Conservation (phyloP, 1,140 invertebrate genomes). For the Venturia canescens region DNA sequence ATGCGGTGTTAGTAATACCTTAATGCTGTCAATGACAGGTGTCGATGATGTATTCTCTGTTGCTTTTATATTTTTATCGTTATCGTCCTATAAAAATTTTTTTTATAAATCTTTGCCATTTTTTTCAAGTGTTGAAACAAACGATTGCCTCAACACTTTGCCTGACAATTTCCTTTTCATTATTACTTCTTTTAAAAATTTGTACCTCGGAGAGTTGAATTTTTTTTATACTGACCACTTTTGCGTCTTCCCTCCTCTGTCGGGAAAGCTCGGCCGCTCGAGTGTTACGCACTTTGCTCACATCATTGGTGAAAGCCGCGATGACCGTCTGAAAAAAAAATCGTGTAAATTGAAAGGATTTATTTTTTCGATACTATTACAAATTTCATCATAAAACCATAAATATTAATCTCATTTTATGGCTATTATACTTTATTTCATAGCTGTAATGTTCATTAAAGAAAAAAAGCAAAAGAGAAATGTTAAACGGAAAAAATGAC, state of each 20-base stretch:
- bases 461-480: no score
- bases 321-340: constrained; percentile 77
- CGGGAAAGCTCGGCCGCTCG: constrained; percentile 59
- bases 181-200: background rate
- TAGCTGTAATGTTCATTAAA: no score
- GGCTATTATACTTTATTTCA: no score
- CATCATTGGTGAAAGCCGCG: constrained; percentile 81
- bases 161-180: background rate
- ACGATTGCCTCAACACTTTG: background rate
- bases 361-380: no score
- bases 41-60: constrained; percentile 43
- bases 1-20: constrained; percentile 44
- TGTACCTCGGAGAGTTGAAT: background rate
- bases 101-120: background rate
- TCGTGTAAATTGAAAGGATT: background rate
- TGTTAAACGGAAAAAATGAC: no score
- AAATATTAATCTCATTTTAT: no score
- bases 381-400: no score
- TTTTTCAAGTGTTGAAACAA: background rate
- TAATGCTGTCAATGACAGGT: constrained; percentile 25
- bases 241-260: constrained; percentile 48
- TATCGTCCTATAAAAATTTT: constrained; percentile 63
- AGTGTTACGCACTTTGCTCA: constrained; percentile 76
- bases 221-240: constrained; percentile 50
- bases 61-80: constrained; percentile 57